These are phyloP conservation scores for Anhinga rufa DNA, from an alignment of 2,113 vertebrate genomes.

Conservation along the genomic window DNA sequence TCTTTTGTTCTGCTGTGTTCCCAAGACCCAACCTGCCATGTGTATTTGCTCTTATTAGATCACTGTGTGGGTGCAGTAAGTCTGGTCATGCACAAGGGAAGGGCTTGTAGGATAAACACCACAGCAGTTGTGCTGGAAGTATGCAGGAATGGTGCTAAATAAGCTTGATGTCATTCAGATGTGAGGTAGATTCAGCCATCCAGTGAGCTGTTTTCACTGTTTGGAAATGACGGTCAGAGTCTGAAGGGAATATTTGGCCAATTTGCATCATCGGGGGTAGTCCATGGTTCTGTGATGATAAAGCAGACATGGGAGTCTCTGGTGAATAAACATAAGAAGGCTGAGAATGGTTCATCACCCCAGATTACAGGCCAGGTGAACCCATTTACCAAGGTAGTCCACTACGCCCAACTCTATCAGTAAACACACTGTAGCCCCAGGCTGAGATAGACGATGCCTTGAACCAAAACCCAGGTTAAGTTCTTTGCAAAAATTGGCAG, in stretches of 20 bases:
- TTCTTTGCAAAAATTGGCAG: background rate
- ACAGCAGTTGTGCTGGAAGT: background rate
- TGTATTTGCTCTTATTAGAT: background rate
- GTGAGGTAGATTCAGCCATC: background rate
- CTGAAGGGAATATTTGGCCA: background rate
- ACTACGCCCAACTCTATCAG: rapidly evolving
- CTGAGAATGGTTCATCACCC: background rate
- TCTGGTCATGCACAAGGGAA: background rate
- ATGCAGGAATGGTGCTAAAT: background rate
- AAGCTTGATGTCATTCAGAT: background rate
- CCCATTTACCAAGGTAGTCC: background rate
- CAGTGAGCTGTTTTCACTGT: background rate
- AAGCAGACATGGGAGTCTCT: background rate
- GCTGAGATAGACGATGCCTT: background rate
- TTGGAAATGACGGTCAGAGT: background rate
- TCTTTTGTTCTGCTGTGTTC: background rate
- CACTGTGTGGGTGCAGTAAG: background rate
- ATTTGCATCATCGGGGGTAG: rapidly evolving
- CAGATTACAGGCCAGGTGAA: background rate
- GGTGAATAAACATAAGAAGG: background rate
- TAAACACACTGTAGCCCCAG: background rate
- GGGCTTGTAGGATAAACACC: background rate
- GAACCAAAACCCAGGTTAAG: background rate
- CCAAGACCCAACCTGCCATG: background rate
- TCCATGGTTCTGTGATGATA: background rate